A percentile compares a stretch with the other conserved stretches of the same genome.
These are phyloP conservation scores for Sminthurides bifidus DNA, from an alignment of 1,140 invertebrate genomes.

Conservation along the genomic window DNA sequence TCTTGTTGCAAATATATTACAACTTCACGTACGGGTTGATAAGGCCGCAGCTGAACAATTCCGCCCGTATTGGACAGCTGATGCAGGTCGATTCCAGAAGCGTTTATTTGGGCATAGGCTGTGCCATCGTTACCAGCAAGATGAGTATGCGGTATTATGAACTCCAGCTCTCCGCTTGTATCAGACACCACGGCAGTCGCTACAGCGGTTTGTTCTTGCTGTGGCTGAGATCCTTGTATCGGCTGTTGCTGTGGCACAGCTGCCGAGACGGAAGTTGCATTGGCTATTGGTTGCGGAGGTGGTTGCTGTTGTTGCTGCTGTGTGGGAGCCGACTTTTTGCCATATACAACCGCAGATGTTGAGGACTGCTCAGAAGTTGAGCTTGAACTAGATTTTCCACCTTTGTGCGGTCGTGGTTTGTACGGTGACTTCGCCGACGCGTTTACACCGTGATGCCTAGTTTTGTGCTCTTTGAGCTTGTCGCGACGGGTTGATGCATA, in stretches of 20 bases:
- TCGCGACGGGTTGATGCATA: constrained; percentile 52
- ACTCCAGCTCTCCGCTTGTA: constrained; percentile 29
- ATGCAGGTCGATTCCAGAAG: constrained; percentile 18
- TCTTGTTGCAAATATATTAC: neutral
- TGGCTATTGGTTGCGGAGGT: constrained; percentile 8
- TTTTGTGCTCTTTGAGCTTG: constrained; percentile 54
- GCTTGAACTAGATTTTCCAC: constrained; percentile 16
- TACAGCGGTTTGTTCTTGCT: constrained; percentile 11
- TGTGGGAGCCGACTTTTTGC: neutral
- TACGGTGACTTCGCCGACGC: constrained; percentile 43
- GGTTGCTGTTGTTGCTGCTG: constrained; percentile 5
- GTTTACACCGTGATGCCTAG: constrained; percentile 48
- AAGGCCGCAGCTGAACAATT: constrained; percentile 28
- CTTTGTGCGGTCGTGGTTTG: constrained; percentile 39
- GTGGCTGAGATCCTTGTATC: neutral
- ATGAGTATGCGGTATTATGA: constrained; percentile 27
- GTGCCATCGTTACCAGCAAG: constrained; percentile 8
- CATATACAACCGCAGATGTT: neutral
- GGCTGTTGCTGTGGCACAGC: constrained; percentile 10
- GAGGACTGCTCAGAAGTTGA: neutral
- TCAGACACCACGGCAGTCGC: constrained; percentile 4
- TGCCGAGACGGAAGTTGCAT: constrained; percentile 5
- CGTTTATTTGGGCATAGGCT: constrained; percentile 22
- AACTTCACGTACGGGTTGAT: constrained; percentile 21
- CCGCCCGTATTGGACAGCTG: constrained; percentile 23